These are phyloP conservation scores for Corapipo altera DNA, from an alignment of 2,113 vertebrate species.

Conservation along the genomic window DNA sequence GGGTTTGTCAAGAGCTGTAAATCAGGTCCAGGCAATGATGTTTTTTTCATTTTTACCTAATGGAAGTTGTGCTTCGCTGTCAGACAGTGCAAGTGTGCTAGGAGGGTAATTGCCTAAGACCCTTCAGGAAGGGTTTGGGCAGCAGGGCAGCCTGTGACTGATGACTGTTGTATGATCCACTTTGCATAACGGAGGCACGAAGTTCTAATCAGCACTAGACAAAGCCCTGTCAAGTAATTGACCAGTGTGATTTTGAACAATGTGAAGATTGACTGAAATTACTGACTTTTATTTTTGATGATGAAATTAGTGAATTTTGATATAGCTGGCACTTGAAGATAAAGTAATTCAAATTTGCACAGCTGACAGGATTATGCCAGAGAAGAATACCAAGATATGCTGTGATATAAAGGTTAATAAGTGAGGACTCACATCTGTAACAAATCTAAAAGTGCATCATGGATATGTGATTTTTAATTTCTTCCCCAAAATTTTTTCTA, in stretches of 20 bases:
- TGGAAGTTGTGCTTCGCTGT: neutral
- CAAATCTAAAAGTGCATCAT: neutral
- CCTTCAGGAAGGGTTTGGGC: neutral
- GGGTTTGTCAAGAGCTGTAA: neutral
- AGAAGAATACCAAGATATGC: neutral
- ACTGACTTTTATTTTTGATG: neutral
- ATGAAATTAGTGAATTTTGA: neutral
- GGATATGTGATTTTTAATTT: neutral
- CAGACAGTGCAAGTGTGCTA: neutral
- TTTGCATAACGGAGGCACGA: neutral
- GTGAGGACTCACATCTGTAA: neutral
- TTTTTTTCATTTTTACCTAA: neutral
- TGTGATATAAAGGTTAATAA: neutral
- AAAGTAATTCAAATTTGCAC: neutral
- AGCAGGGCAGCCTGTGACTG: neutral
- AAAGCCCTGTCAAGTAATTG: neutral
- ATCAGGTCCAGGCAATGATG: neutral
- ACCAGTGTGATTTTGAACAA: neutral
- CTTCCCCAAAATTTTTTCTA: neutral
- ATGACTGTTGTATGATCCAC: neutral
- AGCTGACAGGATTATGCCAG: neutral
- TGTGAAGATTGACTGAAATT: neutral
- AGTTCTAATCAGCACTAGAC: neutral
- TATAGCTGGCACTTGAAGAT: neutral
- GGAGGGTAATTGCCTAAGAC: neutral